Evolutionary conservation across 2,888 invertebrate species (phyloP), one percentile per base, ranked within the genome.

Genomic region (Rotaria sp.): DNA sequence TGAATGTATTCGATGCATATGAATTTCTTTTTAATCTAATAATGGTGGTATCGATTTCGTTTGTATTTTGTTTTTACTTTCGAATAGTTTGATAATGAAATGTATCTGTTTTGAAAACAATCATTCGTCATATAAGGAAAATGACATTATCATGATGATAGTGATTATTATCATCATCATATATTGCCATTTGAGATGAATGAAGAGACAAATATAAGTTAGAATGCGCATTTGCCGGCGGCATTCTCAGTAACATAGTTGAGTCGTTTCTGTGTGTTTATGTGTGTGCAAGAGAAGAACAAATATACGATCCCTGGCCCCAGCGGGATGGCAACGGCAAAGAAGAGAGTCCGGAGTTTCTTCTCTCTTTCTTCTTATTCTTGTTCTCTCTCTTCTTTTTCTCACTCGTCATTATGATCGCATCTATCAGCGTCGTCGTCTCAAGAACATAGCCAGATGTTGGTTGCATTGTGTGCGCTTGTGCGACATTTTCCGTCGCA

Each of bases 401-500:
- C 67, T 67, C 35, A 67, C 67, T 67, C 67, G 67, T 35, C 67
- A 67, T 67, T 67, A 67, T 35, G 67, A 67, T 67, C 67, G 35
- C 67, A 67, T 67, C 15, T 35, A 67, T 67, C 35, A 67, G 67
- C 35, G 67, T 67, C 35, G 67, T 67, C 67, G 67, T 67, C 67
- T 35, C 67, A 21, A 67, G 67, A 35, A 67, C 30, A 30, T 18
- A 67, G 67, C 35, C 67, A 67, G 67, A 67, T 67, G 67, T 35
- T 67, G 35, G 67, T 67, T 15, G 10, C 67, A 35, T 67, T 15
- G 35, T 67, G 21, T 67, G 67, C 35, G 35, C 21, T 67, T 35
- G 67, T 7, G 35, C 67, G 67, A 67, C 67, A 67, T 67, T 67
- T 67, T 67, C 67, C 67, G 67, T 67, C 67, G 67, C 67, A 67